These are phyloP conservation scores for Adelges cooleyi DNA, from an alignment of 1,140 invertebrate species.

Conservation along the genomic window DNA sequence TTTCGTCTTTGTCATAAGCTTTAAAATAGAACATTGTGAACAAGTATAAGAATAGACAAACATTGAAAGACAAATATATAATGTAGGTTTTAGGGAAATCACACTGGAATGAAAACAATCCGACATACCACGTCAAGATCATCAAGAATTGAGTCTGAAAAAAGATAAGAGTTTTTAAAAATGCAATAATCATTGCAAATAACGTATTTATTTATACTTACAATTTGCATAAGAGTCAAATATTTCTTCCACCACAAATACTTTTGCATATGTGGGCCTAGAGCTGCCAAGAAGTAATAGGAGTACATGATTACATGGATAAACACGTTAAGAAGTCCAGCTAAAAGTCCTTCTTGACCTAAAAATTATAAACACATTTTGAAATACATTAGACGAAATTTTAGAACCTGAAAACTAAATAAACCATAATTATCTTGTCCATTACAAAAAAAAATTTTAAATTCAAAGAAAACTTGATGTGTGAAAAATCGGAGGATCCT, in stretches of 20 bases:
- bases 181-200: too few relatives aligned
- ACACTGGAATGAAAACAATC: neutral
- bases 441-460: too few relatives aligned
- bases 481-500: too few relatives aligned
- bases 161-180: neutral
- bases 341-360: constrained; percentile 32
- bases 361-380: too few relatives aligned
- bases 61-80: neutral
- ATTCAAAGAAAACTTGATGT: too few relatives aligned
- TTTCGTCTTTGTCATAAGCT: constrained; percentile 27
- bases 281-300: constrained; percentile 59
- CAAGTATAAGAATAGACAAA: constrained; percentile 2
- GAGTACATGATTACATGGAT: constrained; percentile 67
- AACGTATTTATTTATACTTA: constrained; percentile 37
- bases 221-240: constrained; percentile 62
- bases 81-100: neutral
- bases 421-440: too few relatives aligned
- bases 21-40: constrained; percentile 27
- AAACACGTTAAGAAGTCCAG: constrained; percentile 50
- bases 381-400: too few relatives aligned
- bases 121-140: neutral
- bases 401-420: too few relatives aligned
- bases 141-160: constrained; percentile 13
- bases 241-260: constrained; percentile 75
- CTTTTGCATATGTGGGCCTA: constrained; percentile 55